Evolutionary conservation across 2,113 vertebrate genomes (phyloP), one percentile per base, ranked within the genome.

Genomic region (Atherinomorus stipes): DNA sequence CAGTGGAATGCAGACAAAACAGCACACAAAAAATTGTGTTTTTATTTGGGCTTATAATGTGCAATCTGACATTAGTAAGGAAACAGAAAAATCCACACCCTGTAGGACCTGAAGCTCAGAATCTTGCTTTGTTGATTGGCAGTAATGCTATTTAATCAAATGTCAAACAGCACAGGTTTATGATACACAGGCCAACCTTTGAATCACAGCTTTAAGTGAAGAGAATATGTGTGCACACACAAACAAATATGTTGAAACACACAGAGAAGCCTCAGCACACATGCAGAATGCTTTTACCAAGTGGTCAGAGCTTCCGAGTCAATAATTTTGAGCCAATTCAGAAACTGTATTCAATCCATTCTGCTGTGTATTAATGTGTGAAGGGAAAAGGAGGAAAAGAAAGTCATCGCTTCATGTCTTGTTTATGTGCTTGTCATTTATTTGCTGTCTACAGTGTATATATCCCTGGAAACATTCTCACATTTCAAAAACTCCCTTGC

Each of bases 71-170:
- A 45, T n/a, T 18, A 47, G 44, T 47, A 47, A 47, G 5, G 18
- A 13, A 47, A 47, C 1, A 42, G 1, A 18, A n/a, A 45, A 50
- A 85, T 79, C 37, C 59, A 66, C 63, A 81, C 64, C 73, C 73
- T 37, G 11, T 53, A 63, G 74, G 85, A 91, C 88, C 78, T 26
- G 26, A 66, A 25, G 38, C 81, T 80, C 80, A 78, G 65, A 78
- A 76, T 88, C 77, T 64, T 45, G 56, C 66, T 38, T 38, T 52
- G 57, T 71, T 88, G 92, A 92, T 90, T 93, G 93, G 78, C 91
- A 91, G 89, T 91, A 90, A 88, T 80, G 86, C 85, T 91, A 87
- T 91, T 91, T 90, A 90, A 93, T 92, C 90, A 92, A 93, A 93
- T 93, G 91, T 93, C 92, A 92, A 91, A 91, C 87, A 91, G 77